These are phyloP conservation scores for Halcyon chelicuti DNA, from an alignment of 2,797 vertebrate genomes.

Conservation along the genomic window DNA sequence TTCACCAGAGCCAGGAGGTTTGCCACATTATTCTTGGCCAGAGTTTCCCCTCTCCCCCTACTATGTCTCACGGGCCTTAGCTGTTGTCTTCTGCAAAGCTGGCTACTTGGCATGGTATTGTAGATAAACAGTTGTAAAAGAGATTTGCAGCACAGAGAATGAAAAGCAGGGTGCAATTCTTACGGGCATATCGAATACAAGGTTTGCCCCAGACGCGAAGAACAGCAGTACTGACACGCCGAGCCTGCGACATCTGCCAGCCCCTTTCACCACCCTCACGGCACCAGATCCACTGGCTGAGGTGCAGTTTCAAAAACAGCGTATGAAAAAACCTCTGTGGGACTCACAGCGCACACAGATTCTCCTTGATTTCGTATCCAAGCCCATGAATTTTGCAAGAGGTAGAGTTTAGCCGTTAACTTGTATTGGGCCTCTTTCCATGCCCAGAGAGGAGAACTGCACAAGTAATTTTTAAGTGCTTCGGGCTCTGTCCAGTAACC, in stretches of 20 bases:
- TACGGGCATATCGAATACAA: neutral
- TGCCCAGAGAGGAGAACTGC: neutral
- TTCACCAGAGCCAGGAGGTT: neutral
- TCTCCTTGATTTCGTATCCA: neutral
- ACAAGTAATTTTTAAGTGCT: neutral
- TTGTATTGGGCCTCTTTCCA: neutral
- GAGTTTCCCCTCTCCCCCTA: neutral
- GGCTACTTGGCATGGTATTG: neutral
- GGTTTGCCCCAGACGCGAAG: neutral
- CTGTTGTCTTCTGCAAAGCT: slow-evolving; percentile 6
- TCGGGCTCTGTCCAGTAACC: neutral
- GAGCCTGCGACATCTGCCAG: neutral
- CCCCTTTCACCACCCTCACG: neutral
- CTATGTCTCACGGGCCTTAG: neutral
- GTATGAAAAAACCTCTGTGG: neutral
- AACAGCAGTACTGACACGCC: neutral
- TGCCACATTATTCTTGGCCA: slow-evolving; percentile 2
- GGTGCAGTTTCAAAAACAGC: neutral
- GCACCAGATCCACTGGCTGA: neutral
- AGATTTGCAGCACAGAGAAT: neutral
- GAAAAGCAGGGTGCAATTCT: neutral
- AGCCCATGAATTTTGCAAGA: slow-evolving; percentile 17
- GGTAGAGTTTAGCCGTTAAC: slow-evolving; percentile 27
- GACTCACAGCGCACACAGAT: neutral
- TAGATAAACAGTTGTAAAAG: slow-evolving; percentile 9